Evolutionary conservation across 2,113 vertebrate species (phyloP).

Genomic region (Notechis scutatus): DNA sequence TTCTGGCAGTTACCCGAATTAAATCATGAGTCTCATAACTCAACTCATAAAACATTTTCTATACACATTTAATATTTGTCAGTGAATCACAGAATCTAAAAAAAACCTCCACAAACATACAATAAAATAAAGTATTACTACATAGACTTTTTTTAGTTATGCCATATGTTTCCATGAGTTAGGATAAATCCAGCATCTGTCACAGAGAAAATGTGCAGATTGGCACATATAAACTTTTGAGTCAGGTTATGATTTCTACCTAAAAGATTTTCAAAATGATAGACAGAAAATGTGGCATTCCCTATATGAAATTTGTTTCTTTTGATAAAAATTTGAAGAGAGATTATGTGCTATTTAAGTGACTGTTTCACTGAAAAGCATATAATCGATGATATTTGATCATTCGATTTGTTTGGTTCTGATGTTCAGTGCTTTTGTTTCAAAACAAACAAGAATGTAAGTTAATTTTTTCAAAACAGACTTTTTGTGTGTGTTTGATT

Average conservation of each 20-base stretch:
- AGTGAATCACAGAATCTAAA: neutral
- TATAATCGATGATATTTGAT: neutral
- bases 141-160: neutral
- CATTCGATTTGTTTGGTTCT: neutral
- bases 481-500: neutral
- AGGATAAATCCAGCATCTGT: neutral
- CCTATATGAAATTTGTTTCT: slow-evolving; percentile 14
- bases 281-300: slow-evolving; percentile 5
- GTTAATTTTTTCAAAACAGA: neutral
- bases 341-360: neutral
- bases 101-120: neutral
- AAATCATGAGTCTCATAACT: no score
- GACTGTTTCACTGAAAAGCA: neutral
- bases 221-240: neutral
- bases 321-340: neutral
- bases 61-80: no score
- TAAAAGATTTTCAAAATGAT: neutral
- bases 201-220: neutral
- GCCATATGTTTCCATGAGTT: neutral
- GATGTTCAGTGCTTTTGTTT: neutral
- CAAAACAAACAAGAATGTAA: neutral
- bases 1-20: no score
- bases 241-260: neutral
- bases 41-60: no score
- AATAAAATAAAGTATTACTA: neutral